These are phyloP conservation scores for Apis cerana DNA, from an alignment of 1,140 invertebrate genomes.

Conservation along the genomic window DNA sequence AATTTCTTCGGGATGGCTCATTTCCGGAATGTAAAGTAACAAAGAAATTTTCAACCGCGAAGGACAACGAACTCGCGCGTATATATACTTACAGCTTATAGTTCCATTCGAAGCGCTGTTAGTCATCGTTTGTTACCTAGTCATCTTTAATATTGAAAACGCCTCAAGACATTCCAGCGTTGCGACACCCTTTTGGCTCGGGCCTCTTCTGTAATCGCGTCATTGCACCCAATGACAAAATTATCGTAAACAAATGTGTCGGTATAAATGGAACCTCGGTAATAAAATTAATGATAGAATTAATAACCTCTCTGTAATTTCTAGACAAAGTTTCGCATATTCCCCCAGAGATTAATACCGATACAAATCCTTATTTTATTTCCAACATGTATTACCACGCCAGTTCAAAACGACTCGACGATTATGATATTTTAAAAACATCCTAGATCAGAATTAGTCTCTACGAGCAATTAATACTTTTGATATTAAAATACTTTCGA, in stretches of 20 bases:
- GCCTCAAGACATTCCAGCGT: conserved; percentile 26
- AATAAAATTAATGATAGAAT: not conserved
- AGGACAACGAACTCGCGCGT: conserved; percentile 51
- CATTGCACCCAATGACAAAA: conserved; percentile 12
- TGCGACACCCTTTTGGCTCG: conserved; percentile 18
- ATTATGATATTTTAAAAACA: too few relatives aligned
- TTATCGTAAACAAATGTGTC: conserved; percentile 28
- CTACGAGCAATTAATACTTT: too few relatives aligned
- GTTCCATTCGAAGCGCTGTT: conserved; percentile 32
- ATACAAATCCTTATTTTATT: too few relatives aligned
- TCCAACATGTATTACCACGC: too few relatives aligned
- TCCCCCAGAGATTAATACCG: too few relatives aligned
- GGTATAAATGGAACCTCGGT: not conserved
- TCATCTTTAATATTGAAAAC: conserved; percentile 45
- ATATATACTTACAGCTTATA: not conserved
- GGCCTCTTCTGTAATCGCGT: conserved; percentile 4
- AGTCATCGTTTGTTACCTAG: conserved; percentile 50
- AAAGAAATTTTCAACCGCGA: conserved; percentile 6
- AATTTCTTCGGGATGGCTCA: not conserved
- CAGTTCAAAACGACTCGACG: too few relatives aligned
- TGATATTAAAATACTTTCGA: too few relatives aligned
- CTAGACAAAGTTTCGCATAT: too few relatives aligned
- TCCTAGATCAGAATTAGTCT: too few relatives aligned
- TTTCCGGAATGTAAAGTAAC: not conserved
- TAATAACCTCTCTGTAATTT: too few relatives aligned